Percentiles rank a stretch among this genome's conserved stretches.
Conservation (phyloP, 1,140 invertebrate genomes). For the Nebria ingens region DNA sequence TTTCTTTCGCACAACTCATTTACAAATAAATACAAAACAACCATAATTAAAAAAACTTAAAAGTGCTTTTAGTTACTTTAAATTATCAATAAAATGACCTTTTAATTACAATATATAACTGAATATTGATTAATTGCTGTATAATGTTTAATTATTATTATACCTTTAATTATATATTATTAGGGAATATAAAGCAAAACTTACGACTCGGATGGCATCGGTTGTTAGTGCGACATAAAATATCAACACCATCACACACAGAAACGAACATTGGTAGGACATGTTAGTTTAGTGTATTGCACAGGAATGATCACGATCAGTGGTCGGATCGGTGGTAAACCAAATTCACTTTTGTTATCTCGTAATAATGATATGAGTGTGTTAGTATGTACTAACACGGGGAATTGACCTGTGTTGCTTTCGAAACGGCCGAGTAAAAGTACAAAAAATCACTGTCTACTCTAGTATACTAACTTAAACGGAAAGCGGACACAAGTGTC, state of each 20-base stretch:
- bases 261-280: neutral
- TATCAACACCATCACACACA: neutral
- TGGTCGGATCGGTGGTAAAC: too few relatives aligned
- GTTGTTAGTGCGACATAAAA: neutral
- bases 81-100: too few relatives aligned
- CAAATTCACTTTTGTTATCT: neutral
- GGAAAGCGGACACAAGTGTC: too few relatives aligned
- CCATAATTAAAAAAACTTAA: too few relatives aligned
- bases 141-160: neutral
- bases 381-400: too few relatives aligned
- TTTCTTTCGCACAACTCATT: too few relatives aligned
- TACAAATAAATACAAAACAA: too few relatives aligned
- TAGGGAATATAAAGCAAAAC: neutral
- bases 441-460: neutral
- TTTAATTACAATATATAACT: too few relatives aligned
- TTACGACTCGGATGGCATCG: neutral
- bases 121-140: neutral
- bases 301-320: neutral
- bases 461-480: too few relatives aligned
- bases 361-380: neutral
- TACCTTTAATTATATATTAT: neutral
- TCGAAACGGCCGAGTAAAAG: neutral
- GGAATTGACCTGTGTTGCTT: too few relatives aligned
- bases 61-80: too few relatives aligned
- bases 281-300: neutral